Conservation (phyloP, 2,113 vertebrate genomes). For the Paramormyrops kingsleyae region DNA sequence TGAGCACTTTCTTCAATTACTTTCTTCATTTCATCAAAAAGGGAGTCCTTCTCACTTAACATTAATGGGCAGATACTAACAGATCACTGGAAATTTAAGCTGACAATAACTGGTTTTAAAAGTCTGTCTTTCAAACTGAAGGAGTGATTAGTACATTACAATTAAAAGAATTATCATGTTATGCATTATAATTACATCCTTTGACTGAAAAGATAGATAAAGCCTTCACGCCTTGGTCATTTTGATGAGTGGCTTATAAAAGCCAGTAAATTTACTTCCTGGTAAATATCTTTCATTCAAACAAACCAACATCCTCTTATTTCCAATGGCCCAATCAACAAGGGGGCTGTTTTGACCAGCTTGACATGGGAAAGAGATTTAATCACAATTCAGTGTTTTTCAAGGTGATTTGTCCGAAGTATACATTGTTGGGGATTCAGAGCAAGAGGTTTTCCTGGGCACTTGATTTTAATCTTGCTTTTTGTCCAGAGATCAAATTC, state of each 20-base stretch:
- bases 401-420: background rate
- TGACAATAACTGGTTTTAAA: background rate
- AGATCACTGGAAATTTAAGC: background rate
- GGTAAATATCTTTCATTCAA: background rate
- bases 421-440: background rate
- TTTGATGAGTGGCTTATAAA: constrained; percentile 5
- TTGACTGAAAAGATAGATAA: background rate
- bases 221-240: background rate
- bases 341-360: background rate
- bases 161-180: background rate
- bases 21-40: background rate
- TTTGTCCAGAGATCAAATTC: background rate
- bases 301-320: background rate
- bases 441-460: background rate
- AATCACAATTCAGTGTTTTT: background rate
- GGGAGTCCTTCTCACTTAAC: background rate
- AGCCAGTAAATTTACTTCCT: background rate
- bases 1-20: background rate
- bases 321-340: background rate
- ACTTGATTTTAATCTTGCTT: background rate
- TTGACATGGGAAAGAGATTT: background rate
- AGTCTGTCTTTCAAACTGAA: background rate
- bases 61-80: background rate
- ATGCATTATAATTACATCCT: background rate
- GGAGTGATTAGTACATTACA: background rate